A percentile compares a stretch with the other conserved stretches of the same genome.
phyloP scores from a whole-genome alignment of 1,140 invertebrate genomes.

The Lepidostoma basale region DNA sequence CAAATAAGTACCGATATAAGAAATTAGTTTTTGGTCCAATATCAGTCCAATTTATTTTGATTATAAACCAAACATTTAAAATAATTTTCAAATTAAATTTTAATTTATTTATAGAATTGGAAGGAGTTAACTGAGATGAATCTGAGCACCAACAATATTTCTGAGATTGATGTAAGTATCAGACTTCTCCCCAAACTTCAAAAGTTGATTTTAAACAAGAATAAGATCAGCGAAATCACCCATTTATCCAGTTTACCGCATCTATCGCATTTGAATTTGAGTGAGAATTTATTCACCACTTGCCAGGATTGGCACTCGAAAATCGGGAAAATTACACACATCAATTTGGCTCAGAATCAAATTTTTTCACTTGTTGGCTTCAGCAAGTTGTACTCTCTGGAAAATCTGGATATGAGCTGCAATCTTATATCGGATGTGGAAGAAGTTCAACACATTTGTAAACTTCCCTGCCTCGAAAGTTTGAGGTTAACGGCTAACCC shows the following conservation, averaged over 20 bases:
- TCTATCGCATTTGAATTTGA: conserved; percentile 76
- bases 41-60: too few relatives aligned
- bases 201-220: conserved; percentile 75
- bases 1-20: too few relatives aligned
- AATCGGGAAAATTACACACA: conserved; percentile 84
- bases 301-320: conserved; percentile 82
- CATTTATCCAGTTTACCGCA: conserved; percentile 80
- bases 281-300: conserved; percentile 73
- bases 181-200: conserved; percentile 79
- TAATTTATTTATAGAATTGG: conserved; percentile 68
- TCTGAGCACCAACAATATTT: conserved; percentile 81
- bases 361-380: conserved; percentile 78
- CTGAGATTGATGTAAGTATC: conserved; percentile 79
- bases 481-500: conserved; percentile 88
- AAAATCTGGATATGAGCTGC: conserved; percentile 83
- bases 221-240: conserved; percentile 75
- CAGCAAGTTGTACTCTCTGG: conserved; percentile 82
- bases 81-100: too few relatives aligned
- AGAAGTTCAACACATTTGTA: conserved; percentile 80
- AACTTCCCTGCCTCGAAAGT: conserved; percentile 85
- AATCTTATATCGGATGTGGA: conserved; percentile 82
- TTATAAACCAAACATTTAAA: background rate
- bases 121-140: conserved; percentile 70
- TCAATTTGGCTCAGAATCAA: conserved; percentile 88
- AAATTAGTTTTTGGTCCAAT: too few relatives aligned